Conservation (phyloP, 2,113 vertebrate genomes). For the Rostratula benghalensis region DNA sequence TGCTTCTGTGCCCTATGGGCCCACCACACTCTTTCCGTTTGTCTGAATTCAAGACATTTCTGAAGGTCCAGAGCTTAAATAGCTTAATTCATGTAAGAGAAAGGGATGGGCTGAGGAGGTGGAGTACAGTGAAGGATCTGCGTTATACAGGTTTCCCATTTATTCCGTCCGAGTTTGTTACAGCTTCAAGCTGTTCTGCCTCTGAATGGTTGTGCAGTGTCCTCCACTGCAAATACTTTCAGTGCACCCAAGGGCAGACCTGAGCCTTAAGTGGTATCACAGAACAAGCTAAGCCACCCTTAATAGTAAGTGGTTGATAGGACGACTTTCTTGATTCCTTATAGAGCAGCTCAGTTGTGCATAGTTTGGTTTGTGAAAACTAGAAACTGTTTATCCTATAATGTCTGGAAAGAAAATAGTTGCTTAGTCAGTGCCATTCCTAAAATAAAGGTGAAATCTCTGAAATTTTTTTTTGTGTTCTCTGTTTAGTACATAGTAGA, state of each 20-base stretch:
- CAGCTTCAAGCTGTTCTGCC: neutral
- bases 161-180: neutral
- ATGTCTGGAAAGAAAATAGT: neutral
- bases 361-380: neutral
- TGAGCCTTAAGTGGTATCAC: neutral
- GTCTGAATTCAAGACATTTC: neutral
- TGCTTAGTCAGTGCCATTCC: slow-evolving; percentile 28
- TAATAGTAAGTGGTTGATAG: neutral
- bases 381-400: slow-evolving; percentile 7
- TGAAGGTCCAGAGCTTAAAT: neutral
- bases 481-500: neutral
- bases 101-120: neutral
- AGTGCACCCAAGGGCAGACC: slow-evolving; percentile 5
- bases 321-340: neutral
- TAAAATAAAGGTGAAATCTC: slow-evolving; percentile 49
- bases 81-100: neutral
- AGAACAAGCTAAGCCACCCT: neutral
- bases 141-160: neutral
- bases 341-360: neutral
- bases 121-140: neutral
- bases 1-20: neutral
- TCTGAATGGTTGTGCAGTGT: neutral
- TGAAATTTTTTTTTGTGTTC: neutral
- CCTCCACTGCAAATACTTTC: neutral
- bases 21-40: neutral